Percentiles rank a stretch among this genome's conserved stretches.
phyloP scores from a whole-genome alignment of 2,797 vertebrate species.

The Ptychobarbus kaznakovi region DNA sequence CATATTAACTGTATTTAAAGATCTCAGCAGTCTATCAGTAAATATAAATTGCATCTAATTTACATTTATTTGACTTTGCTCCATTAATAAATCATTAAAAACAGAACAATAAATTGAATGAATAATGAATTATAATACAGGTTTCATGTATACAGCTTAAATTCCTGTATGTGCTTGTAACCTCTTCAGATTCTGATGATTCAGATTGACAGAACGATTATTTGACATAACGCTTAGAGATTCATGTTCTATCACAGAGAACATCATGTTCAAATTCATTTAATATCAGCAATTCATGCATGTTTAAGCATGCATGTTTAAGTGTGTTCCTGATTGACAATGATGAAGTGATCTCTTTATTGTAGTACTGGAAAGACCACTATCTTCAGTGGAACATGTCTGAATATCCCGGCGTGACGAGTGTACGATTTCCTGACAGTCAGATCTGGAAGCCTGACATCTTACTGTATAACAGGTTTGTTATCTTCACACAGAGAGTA shows the following conservation, averaged over 20 bases:
- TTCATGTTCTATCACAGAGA: too few species aligned
- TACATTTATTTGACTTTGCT: not conserved
- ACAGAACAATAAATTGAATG: not conserved
- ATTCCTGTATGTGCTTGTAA: not conserved
- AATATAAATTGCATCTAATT: not conserved
- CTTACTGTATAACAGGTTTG: conserved; percentile 95
- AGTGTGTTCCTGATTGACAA: not conserved
- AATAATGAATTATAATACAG: not conserved
- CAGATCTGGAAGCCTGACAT: conserved; percentile 97
- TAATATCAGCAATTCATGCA: too few species aligned
- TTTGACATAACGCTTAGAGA: not conserved
- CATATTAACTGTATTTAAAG: not conserved
- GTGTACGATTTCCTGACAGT: conserved; percentile 87
- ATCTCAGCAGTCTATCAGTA: not conserved
- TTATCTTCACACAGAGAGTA: not conserved
- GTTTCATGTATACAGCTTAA: not conserved
- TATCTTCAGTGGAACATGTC: conserved; percentile 89
- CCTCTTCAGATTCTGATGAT: not conserved
- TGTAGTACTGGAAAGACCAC: conserved; percentile 88
- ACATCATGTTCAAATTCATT: too few species aligned
- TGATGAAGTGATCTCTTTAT: not conserved
- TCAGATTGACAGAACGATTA: too few species aligned
- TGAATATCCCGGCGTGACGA: conserved; percentile 88
- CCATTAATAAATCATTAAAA: not conserved
- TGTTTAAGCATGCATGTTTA: not conserved